A percentile compares a stretch with the other conserved stretches of the same genome.
Conservation (phyloP, 2,888 invertebrate genomes). For the Liodrosophila aerea region DNA sequence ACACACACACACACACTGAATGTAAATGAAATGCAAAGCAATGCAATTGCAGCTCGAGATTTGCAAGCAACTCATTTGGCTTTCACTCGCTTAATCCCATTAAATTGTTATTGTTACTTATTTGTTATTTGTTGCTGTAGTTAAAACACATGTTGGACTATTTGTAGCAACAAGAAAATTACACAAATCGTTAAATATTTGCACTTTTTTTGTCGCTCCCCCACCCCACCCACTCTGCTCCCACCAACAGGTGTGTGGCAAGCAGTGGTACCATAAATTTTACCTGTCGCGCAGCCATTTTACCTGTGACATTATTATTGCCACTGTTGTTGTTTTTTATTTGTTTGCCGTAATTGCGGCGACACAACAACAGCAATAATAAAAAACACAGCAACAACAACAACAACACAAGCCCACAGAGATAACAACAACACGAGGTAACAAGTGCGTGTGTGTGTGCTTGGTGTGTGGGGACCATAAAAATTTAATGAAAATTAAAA, state of each 20-base stretch:
- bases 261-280: conserved; percentile 61
- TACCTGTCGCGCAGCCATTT: conserved; percentile 59
- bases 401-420: conserved; percentile 42
- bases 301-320: conserved; percentile 78
- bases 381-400: conserved; percentile 17
- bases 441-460: too few species aligned
- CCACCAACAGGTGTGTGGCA: too few species aligned
- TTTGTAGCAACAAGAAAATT: conserved; percentile 76
- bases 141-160: conserved; percentile 71
- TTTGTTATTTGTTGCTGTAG: conserved; percentile 37
- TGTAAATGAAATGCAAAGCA: not conserved
- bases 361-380: conserved; percentile 30
- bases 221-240: not conserved
- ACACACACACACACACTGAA: not conserved
- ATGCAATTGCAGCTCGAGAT: conserved; percentile 50
- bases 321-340: conserved; percentile 51
- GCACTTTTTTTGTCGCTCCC: conserved; percentile 32
- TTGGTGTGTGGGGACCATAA: conserved; percentile 49
- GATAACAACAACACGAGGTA: conserved; percentile 30
- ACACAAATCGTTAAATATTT: conserved; percentile 78
- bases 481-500: conserved; percentile 78
- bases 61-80: conserved; percentile 50
- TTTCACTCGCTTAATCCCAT: conserved; percentile 66
- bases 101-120: conserved; percentile 59
- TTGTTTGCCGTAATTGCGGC: conserved; percentile 74